Evolutionary conservation across 1,140 invertebrate genomes (phyloP).

Genomic region (Drosophila lacertosa): DNA sequence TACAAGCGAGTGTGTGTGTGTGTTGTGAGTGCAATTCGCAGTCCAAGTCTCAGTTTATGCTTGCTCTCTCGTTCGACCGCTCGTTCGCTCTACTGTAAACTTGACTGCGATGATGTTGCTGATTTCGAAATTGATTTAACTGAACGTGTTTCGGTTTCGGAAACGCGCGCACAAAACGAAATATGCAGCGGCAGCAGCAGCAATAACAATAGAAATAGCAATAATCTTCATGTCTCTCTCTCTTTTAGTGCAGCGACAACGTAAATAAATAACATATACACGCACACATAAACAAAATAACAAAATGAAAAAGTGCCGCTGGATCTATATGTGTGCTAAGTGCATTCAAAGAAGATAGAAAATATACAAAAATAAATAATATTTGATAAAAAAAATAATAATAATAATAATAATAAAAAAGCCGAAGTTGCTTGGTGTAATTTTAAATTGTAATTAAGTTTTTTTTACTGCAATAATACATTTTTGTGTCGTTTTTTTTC

Average conservation of each 20-base stretch:
- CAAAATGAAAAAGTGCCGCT: constrained; percentile 36
- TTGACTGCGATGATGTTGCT: constrained; percentile 48
- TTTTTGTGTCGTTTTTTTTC: constrained; percentile 5
- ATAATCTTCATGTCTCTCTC: constrained; percentile 24
- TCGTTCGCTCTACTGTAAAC: constrained; percentile 20
- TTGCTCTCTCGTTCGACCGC: background rate
- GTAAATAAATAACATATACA: constrained; percentile 33
- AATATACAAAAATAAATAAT: constrained; percentile 21
- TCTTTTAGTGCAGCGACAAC: constrained; percentile 17
- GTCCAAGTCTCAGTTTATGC: constrained; percentile 17
- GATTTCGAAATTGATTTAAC: constrained; percentile 69
- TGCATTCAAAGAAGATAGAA: constrained; percentile 41
- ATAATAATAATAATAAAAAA: constrained; percentile 21
- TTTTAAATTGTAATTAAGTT: background rate
- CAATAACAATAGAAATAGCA: constrained; percentile 15
- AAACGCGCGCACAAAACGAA: constrained; percentile 35
- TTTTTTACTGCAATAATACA: too few species aligned
- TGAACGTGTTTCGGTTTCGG: constrained; percentile 55
- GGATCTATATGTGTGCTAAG: constrained; percentile 20
- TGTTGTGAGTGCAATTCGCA: constrained; percentile 45
- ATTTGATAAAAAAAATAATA: too few species aligned
- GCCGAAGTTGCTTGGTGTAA: constrained; percentile 5
- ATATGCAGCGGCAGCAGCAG: constrained; percentile 22
- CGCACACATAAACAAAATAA: constrained; percentile 26
- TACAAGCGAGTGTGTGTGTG: constrained; percentile 15